Percentiles rank a stretch among this genome's conserved stretches.
These are phyloP conservation scores for Gouania willdenowi DNA, from an alignment of 2,797 vertebrate species.

Conservation along the genomic window DNA sequence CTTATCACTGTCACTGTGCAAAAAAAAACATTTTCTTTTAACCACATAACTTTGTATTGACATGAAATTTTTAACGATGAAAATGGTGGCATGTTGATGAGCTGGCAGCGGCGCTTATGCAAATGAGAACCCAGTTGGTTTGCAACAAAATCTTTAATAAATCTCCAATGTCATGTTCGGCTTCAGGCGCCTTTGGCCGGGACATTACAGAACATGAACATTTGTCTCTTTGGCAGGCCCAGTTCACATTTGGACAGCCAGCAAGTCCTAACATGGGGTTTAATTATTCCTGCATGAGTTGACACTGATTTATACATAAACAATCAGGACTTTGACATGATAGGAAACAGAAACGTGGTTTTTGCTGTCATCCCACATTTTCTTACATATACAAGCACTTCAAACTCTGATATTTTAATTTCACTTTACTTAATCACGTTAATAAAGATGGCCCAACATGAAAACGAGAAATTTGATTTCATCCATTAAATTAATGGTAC, in stretches of 20 bases:
- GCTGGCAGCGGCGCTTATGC: conserved; percentile 18
- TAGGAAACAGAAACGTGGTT: not conserved
- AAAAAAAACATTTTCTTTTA: not conserved
- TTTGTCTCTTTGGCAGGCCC: conserved; percentile 17
- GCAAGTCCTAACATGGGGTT: not conserved
- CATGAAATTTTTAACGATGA: too few relatives aligned
- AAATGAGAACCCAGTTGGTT: conserved; percentile 29
- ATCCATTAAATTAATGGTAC: conserved; percentile 2
- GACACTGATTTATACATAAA: not conserved
- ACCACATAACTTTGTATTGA: not conserved
- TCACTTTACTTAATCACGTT: not conserved
- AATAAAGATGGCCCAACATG: not conserved
- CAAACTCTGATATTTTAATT: not conserved
- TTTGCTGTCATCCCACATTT: not conserved
- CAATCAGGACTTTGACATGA: not conserved
- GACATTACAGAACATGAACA: conserved; percentile 15
- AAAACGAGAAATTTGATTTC: conserved; percentile 6
- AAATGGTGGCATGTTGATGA: conserved; percentile 17
- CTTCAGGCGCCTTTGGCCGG: conserved; percentile 10
- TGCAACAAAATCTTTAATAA: conserved; percentile 6
- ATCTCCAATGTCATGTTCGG: conserved; percentile 19
- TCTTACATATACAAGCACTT: not conserved
- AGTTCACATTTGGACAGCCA: conserved; percentile 10
- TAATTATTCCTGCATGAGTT: conserved; percentile 5
- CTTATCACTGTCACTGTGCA: not conserved